A percentile compares a stretch with the other conserved stretches of the same genome.
phyloP scores from a whole-genome alignment of 2,113 vertebrate species.

The Ranitomeya variabilis region DNA sequence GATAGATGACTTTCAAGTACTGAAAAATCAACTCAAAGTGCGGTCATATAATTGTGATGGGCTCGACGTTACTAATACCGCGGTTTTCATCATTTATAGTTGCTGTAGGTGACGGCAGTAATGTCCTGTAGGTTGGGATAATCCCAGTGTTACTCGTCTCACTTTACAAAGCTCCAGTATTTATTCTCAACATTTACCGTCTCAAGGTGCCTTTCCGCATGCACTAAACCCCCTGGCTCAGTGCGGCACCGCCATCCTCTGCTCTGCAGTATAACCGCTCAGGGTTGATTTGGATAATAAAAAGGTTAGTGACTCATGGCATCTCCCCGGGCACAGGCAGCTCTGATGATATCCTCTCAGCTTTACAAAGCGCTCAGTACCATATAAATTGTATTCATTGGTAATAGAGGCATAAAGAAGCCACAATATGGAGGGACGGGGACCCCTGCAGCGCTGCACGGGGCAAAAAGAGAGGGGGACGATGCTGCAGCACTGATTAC shows the following conservation, averaged over 20 bases:
- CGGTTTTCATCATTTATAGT: not conserved
- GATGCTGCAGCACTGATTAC: not conserved
- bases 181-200: constrained; percentile 26
- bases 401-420: not conserved
- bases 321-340: not conserved
- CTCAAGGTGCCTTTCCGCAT: constrained; percentile 31
- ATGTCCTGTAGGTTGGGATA: not conserved
- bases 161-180: constrained; percentile 2
- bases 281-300: constrained; percentile 13
- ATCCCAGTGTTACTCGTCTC: not conserved
- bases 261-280: not conserved
- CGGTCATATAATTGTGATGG: not conserved
- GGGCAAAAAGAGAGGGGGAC: not conserved
- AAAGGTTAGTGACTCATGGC: constrained; percentile 20
- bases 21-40: not conserved
- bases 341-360: not conserved
- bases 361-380: not conserved
- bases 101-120: not conserved
- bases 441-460: not conserved
- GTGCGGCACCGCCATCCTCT: not conserved
- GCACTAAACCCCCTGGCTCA: not conserved
- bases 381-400: not conserved
- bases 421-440: not conserved
- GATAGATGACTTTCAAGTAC: too few species aligned
- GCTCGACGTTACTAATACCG: not conserved